Base-by-base conservation (phyloP, 2,888 invertebrate species). In the Trisateles emortualis region DNA sequence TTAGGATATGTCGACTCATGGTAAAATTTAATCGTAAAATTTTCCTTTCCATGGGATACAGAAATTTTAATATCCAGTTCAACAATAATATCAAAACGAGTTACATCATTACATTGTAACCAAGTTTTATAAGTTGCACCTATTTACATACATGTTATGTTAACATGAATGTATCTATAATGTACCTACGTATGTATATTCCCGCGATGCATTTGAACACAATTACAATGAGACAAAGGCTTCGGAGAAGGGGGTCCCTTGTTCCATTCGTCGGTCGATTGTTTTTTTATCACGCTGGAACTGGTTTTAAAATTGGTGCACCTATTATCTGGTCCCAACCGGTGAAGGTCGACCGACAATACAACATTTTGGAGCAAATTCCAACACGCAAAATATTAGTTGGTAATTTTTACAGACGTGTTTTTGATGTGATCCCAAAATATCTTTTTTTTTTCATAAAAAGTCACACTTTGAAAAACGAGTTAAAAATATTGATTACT, bases 251-350 rank as follows among this genome's bases (percentile, higher is more conserved):
- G 78, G 72, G 78, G 77, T 82, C 80, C 81, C 84, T 83, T 83
- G 84, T 83, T 87, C 84, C 81, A 84, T 84, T 82, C 80, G 83
- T 73, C 72, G 74, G 78, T 70, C 77, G 78, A 69, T 80, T 69
- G 80, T 88, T 90, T 90, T n/a, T 90, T 85, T 84, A 75, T 73
- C 66, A 61, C 57, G 53, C 64, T 76, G 77, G 79, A 91, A 92
- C 91, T 86, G 90, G 92, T 92, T 92, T 82, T 82, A 72, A 90
- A 92, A 91, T 91, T 90, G 87, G 83, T 87, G 80, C 88, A 85
- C 88, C 88, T 90, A 92, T 92, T 92, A 92, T 91, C 89, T 84
- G 86, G 73, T 79, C 84, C 81, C 84, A 78, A 79, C 72, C 83
- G 81, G 81, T 80, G 89, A 91, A 91, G 91, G 92, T 88, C 90